phyloP scores from a whole-genome alignment of 2,888 invertebrate genomes.

The Drosophila nr. medialis region DNA sequence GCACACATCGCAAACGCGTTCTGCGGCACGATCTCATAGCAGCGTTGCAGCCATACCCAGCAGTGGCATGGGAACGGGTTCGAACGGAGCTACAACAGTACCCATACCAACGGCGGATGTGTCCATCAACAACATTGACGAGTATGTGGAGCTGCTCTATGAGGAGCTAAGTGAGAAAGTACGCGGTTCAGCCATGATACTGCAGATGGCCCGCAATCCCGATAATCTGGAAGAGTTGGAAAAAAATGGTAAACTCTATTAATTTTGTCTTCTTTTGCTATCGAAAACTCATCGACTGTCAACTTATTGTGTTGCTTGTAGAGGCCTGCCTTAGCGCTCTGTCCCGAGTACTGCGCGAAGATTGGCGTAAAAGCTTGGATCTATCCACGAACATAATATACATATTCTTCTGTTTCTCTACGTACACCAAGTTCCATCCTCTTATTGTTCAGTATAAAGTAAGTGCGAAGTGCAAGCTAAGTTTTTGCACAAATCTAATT shows the following conservation, averaged over 20 bases:
- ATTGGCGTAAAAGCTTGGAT: constrained; percentile 98
- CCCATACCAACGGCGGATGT: constrained; percentile 86
- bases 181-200: constrained; percentile 94
- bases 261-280: neutral
- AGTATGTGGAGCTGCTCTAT: constrained; percentile 97
- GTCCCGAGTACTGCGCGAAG: constrained; percentile 97
- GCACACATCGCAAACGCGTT: constrained; percentile 63
- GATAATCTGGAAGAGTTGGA: constrained; percentile 97
- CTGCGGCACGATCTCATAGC: constrained; percentile 64
- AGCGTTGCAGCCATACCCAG: constrained; percentile 55
- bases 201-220: constrained; percentile 96
- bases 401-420: constrained; percentile 98
- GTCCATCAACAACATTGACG: constrained; percentile 93
- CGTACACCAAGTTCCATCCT: constrained; percentile 97
- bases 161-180: constrained; percentile 97
- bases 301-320: constrained; percentile 84
- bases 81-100: constrained; percentile 78
- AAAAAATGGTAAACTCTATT: constrained; percentile 90
- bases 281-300: neutral
- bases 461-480: constrained; percentile 51
- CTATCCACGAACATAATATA: constrained; percentile 98
- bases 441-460: constrained; percentile 98
- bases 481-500: neutral
- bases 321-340: constrained; percentile 97
- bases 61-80: constrained; percentile 27